Evolutionary conservation across 2,888 invertebrate species (phyloP), one percentile per base, ranked within the genome.

Genomic region (Drosophila quinaria): DNA sequence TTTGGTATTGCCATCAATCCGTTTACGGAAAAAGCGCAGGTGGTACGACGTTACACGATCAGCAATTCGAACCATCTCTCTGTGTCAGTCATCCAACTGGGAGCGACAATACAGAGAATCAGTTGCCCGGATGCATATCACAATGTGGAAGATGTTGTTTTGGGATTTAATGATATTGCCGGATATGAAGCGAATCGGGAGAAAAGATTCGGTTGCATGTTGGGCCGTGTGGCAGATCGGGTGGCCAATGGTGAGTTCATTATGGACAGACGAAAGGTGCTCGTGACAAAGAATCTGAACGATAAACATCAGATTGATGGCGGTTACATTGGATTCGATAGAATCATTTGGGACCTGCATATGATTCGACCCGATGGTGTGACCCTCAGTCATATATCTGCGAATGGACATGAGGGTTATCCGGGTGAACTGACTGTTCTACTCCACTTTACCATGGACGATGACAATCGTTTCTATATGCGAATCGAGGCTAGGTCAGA

Each of bases 141-240:
- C 17, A 92, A 94, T 10, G 87, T 95, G 5, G 95, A 95, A 11
- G 98, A 98, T 89, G 94, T 98, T 1, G 94, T 96, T 0, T 94
- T 97, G 31, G 98, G 98, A 15, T 98, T 96, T 85, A 97, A 97
- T 88, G 94, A 95, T 67, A 92, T 97, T 42, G 94, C 95, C 92
- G 97, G 97, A 94, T 94, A 93, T 64, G 63, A 22, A 94, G 92
- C 64, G 96, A 19, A 84, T 49, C 89, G 93, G 4, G 95, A 96
- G 78, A 95, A 96, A 0, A 97, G 97, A 90, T 96, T 98, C 86
- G 98, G 98, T 1, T 96, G 96, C 0, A 95, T 97, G 0, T 94
- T 98, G 62, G 98, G 98, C 0, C 94, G 98, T 52, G 96, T 97
- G 15, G 96, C 97, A 0, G 98, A 98, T 92, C 94, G 96, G 44